A percentile compares a stretch with the other conserved stretches of the same genome.
These are phyloP conservation scores for Perodicticus potto DNA, from an alignment of 2,797 vertebrate species.

Conservation along the genomic window DNA sequence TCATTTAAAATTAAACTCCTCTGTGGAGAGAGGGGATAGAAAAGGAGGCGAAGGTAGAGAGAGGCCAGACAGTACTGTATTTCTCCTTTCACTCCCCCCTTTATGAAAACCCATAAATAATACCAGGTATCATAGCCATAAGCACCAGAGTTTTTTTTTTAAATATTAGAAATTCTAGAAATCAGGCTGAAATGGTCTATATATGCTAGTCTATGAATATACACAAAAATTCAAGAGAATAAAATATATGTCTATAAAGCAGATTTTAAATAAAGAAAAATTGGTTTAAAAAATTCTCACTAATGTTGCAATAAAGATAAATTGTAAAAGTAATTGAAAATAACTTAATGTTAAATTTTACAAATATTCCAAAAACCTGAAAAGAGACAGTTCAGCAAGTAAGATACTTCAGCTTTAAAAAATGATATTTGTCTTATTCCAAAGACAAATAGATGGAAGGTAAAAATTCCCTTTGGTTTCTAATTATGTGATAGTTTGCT, in stretches of 20 bases:
- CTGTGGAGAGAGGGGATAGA: slow-evolving; percentile 85
- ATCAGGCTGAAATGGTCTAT: slow-evolving; percentile 77
- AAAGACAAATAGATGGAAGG: slow-evolving; percentile 45
- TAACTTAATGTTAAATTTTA: slow-evolving; percentile 62
- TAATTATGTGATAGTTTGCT: slow-evolving; percentile 61
- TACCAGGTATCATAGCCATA: slow-evolving; percentile 86
- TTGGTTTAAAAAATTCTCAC: slow-evolving; percentile 71
- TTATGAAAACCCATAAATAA: slow-evolving; percentile 91
- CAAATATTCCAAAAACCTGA: slow-evolving; percentile 48
- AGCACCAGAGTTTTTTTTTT: slow-evolving; percentile 79
- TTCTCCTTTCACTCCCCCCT: slow-evolving; percentile 82
- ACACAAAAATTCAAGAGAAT: slow-evolving; percentile 74
- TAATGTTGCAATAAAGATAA: slow-evolving; percentile 63
- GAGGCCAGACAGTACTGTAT: slow-evolving; percentile 85
- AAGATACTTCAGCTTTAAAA: slow-evolving; percentile 48
- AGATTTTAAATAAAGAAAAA: slow-evolving; percentile 83
- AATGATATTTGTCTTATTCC: slow-evolving; percentile 42
- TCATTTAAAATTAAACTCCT: slow-evolving; percentile 97
- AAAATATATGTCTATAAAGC: slow-evolving; percentile 57
- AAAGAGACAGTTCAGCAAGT: slow-evolving; percentile 44
- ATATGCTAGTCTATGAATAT: slow-evolving; percentile 68
- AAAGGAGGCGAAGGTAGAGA: slow-evolving; percentile 81
- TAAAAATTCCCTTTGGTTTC: slow-evolving; percentile 53
- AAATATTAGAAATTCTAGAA: slow-evolving; percentile 82
- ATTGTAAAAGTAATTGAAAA: slow-evolving; percentile 62